Conservation (phyloP, 2,888 invertebrate species). For the Cylloceria caligata region DNA sequence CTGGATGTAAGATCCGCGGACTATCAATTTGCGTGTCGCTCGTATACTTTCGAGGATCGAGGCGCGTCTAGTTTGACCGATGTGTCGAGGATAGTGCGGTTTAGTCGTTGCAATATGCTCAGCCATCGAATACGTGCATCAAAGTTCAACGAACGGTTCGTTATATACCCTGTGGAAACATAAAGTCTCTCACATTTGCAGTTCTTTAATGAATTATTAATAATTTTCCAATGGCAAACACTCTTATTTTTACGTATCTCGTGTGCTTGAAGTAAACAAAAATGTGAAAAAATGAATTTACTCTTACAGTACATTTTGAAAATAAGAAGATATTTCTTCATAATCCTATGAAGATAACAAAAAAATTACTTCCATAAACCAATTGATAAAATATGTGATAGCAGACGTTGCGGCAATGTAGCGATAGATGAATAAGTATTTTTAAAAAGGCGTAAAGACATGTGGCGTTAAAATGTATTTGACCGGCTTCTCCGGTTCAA, state of each 20-base stretch:
- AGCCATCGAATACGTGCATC: not conserved
- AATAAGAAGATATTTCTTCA: too few species aligned
- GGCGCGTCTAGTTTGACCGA: constrained; percentile 35
- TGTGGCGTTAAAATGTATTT: too few species aligned
- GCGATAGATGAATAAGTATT: too few species aligned
- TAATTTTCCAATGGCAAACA: not conserved
- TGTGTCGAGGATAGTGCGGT: constrained; percentile 21
- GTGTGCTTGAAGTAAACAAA: not conserved
- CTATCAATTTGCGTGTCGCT: constrained; percentile 54
- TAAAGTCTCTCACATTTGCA: not conserved
- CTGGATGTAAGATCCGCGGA: constrained; percentile 24
- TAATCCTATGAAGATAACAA: too few species aligned
- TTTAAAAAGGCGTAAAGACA: too few species aligned
- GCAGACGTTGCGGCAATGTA: too few species aligned
- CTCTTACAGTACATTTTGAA: too few species aligned
- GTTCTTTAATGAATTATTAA: not conserved
- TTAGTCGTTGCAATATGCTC: constrained; percentile 4
- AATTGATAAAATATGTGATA: too few species aligned
- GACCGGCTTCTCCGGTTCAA: too few species aligned
- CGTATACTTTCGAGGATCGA: constrained; percentile 45
- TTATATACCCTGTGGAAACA: not conserved
- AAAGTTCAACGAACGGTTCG: not conserved
- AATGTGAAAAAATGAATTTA: too few species aligned
- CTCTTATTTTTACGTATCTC: not conserved
- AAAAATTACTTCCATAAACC: too few species aligned